Evolutionary conservation across 2,888 invertebrate species (phyloP).

Genomic region (Chrysotoxum bicinctum): DNA sequence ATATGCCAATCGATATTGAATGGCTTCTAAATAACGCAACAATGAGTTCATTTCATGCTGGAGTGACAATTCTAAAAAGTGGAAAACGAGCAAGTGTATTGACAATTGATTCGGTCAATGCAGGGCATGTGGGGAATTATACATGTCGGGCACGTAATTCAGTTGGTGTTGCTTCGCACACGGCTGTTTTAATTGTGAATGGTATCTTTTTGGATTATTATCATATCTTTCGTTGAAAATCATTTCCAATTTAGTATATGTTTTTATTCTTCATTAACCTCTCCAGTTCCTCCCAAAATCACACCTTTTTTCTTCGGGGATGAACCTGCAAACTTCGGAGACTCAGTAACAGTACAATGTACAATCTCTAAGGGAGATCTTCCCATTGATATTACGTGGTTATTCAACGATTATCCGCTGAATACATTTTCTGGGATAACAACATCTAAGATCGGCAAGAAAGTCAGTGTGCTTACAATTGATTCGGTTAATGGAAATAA

Average conservation of each 20-base stretch:
- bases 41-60: slow-evolving; percentile 68
- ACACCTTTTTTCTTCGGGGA: slow-evolving; percentile 83
- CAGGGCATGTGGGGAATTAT: slow-evolving; percentile 85
- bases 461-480: slow-evolving; percentile 84
- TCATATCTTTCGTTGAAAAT: slow-evolving; percentile 3
- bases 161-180: slow-evolving; percentile 84
- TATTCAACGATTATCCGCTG: slow-evolving; percentile 85
- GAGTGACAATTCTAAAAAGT: slow-evolving; percentile 75
- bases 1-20: slow-evolving; percentile 87
- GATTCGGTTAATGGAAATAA: slow-evolving; percentile 83
- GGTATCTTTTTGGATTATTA: slow-evolving; percentile 79
- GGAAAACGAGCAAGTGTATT: slow-evolving; percentile 84
- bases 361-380: slow-evolving; percentile 87
- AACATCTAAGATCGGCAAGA: slow-evolving; percentile 82
- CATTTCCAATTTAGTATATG: slow-evolving; percentile 11
- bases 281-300: slow-evolving; percentile 81
- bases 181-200: slow-evolving; percentile 85
- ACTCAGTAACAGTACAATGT: slow-evolving; percentile 85
- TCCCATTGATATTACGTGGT: slow-evolving; percentile 86
- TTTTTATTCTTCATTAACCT: slow-evolving; percentile 16
- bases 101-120: slow-evolving; percentile 84
- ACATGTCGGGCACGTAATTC: slow-evolving; percentile 85
- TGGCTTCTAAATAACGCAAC: slow-evolving; percentile 83
- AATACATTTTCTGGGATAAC: slow-evolving; percentile 83
- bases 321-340: slow-evolving; percentile 85